Percentiles rank a stretch among this genome's conserved stretches.
phyloP scores from a whole-genome alignment of 1,140 invertebrate genomes.

The Drosophila bipectinata region DNA sequence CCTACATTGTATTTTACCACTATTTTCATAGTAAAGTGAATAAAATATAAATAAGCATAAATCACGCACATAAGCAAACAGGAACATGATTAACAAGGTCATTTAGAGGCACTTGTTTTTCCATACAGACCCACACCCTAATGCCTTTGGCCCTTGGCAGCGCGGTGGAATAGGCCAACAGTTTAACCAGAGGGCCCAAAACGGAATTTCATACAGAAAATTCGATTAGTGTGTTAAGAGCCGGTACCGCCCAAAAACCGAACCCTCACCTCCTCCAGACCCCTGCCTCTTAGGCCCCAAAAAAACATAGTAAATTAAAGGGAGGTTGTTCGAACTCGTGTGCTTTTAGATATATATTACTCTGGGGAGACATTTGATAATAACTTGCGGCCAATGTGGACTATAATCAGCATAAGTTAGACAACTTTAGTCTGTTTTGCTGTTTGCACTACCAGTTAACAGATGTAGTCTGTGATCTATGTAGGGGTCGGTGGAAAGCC shows the following conservation, averaged over 20 bases:
- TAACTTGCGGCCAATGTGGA: slow-evolving; percentile 73
- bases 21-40: slow-evolving; percentile 45
- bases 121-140: slow-evolving; percentile 7
- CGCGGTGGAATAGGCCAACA: slow-evolving; percentile 52
- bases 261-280: slow-evolving; percentile 8
- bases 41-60: slow-evolving; percentile 83
- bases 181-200: slow-evolving; percentile 46
- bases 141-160: slow-evolving; percentile 15
- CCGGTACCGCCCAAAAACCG: slow-evolving; percentile 47
- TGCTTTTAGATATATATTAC: slow-evolving; percentile 69
- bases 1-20: neutral
- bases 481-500: slow-evolving; percentile 12
- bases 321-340: neutral
- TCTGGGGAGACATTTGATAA: slow-evolving; percentile 79
- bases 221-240: slow-evolving; percentile 77
- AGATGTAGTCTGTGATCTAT: slow-evolving; percentile 19
- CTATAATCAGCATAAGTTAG: slow-evolving; percentile 80
- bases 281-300: neutral
- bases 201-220: slow-evolving; percentile 42
- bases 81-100: slow-evolving; percentile 79
- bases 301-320: slow-evolving; percentile 4
- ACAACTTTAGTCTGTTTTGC: slow-evolving; percentile 52
- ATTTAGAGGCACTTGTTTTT: slow-evolving; percentile 73
- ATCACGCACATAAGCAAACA: slow-evolving; percentile 76
- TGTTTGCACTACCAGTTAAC: slow-evolving; percentile 42